These are phyloP conservation scores for Ctenodactylus gundi DNA, from an alignment of 2,113 vertebrate genomes.

Conservation along the genomic window DNA sequence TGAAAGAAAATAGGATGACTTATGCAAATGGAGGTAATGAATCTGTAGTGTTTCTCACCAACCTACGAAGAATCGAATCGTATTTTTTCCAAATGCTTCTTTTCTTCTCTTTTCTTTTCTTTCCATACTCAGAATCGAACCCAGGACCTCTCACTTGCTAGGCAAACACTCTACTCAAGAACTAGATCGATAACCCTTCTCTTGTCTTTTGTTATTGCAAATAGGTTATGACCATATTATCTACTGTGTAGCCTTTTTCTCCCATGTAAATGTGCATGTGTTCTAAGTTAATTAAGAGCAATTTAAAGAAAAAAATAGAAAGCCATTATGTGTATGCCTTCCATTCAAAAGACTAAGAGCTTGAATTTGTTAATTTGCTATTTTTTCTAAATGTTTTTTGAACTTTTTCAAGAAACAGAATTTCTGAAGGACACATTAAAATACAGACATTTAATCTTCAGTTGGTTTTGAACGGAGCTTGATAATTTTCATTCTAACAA, in stretches of 20 bases:
- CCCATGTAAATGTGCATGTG: not conserved
- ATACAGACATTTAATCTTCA: not conserved
- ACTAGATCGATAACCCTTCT: not conserved
- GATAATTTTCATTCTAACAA: not conserved
- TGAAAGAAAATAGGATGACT: not conserved
- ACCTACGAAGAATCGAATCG: not conserved
- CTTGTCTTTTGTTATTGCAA: not conserved
- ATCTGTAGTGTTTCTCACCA: not conserved
- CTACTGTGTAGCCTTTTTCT: not conserved
- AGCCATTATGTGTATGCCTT: not conserved
- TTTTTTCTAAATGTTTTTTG: not conserved
- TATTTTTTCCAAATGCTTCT: not conserved
- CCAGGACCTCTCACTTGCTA: no score
- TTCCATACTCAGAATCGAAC: not conserved
- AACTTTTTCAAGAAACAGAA: not conserved
- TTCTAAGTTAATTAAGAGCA: constrained; percentile 7
- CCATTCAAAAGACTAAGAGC: not conserved
- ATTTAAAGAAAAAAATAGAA: not conserved
- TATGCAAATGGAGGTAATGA: not conserved
- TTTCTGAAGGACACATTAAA: not conserved
- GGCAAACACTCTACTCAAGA: no score
- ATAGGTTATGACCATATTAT: not conserved
- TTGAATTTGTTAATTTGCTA: not conserved
- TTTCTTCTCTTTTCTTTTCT: not conserved
- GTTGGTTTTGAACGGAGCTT: not conserved